Percentiles rank a stretch among this genome's conserved stretches.
These are phyloP conservation scores for Ephialtes manifestator DNA, from an alignment of 2,888 invertebrate genomes.

Conservation along the genomic window DNA sequence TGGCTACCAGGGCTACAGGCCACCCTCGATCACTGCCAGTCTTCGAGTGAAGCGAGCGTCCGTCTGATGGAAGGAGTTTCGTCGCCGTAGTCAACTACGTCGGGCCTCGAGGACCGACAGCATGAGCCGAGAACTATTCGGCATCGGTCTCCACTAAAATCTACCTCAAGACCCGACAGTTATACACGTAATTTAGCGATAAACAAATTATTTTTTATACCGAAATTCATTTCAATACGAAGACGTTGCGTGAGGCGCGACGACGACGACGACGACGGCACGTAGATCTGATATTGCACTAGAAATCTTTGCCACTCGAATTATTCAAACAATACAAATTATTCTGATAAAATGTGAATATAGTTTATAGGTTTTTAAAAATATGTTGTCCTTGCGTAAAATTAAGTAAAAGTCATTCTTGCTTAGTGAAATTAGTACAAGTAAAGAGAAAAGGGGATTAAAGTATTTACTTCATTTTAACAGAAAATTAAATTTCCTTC, in stretches of 20 bases:
- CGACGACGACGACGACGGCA: slow-evolving; percentile 29
- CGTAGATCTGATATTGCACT: background rate
- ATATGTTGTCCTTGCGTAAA: too few species aligned
- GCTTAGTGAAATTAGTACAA: too few species aligned
- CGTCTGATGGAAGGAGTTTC: slow-evolving; percentile 86
- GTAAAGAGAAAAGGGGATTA: too few species aligned
- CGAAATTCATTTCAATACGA: background rate
- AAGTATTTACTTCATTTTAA: too few species aligned
- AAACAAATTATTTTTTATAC: slow-evolving; percentile 43
- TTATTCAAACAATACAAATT: background rate
- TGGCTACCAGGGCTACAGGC: slow-evolving; percentile 87
- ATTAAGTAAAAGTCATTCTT: too few species aligned
- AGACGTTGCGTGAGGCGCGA: background rate
- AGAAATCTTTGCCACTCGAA: background rate
- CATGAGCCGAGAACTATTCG: slow-evolving; percentile 82
- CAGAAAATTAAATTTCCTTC: too few species aligned
- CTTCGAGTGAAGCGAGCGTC: slow-evolving; percentile 84
- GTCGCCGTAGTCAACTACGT: slow-evolving; percentile 83
- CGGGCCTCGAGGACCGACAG: slow-evolving; percentile 83
- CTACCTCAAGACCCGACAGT: background rate
- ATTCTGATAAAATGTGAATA: background rate
- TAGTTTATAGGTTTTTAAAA: background rate
- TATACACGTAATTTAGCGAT: slow-evolving; percentile 5
- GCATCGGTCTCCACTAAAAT: slow-evolving; percentile 72
- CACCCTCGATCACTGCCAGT: slow-evolving; percentile 82